Percentiles rank a stretch among this genome's conserved stretches.
phyloP scores from a whole-genome alignment of 2,113 vertebrate genomes.

The Brienomyrus longianalis region DNA sequence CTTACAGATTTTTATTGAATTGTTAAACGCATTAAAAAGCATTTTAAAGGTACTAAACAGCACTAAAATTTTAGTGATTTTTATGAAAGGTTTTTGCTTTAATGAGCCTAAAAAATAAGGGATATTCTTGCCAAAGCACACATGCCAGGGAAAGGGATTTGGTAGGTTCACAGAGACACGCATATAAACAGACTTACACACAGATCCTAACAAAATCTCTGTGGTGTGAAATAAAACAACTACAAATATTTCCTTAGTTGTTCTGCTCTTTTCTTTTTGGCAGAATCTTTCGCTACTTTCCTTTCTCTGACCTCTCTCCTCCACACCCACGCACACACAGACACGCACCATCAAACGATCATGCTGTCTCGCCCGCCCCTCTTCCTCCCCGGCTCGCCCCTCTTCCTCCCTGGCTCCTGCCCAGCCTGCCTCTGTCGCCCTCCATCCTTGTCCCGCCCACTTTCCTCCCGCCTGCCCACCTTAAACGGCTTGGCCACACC shows the following conservation, averaged over 20 bases:
- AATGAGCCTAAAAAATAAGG: not conserved
- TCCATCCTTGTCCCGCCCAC: conserved; percentile 6
- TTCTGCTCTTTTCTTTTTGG: not conserved
- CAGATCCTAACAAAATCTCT: not conserved
- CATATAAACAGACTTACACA: not conserved
- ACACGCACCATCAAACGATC: conserved; percentile 14
- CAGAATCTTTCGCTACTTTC: not conserved
- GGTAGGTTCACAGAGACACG: not conserved
- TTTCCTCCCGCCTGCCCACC: conserved; percentile 65
- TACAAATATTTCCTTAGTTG: not conserved
- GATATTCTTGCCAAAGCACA: not conserved
- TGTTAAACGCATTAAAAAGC: not conserved
- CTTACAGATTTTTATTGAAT: not conserved
- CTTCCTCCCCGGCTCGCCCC: not conserved
- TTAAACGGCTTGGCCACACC: conserved; percentile 76
- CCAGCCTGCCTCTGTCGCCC: not conserved
- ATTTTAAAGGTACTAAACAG: not conserved
- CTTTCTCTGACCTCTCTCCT: not conserved
- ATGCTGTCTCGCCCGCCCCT: not conserved
- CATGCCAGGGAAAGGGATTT: not conserved
- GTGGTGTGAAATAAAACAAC: not conserved
- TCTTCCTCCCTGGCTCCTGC: no score
- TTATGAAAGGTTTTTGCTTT: not conserved
- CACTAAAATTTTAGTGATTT: not conserved
- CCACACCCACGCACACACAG: not conserved